Base-by-base conservation (phyloP, 1,140 invertebrate genomes). In the Hyposmocoma kahamanoa region DNA sequence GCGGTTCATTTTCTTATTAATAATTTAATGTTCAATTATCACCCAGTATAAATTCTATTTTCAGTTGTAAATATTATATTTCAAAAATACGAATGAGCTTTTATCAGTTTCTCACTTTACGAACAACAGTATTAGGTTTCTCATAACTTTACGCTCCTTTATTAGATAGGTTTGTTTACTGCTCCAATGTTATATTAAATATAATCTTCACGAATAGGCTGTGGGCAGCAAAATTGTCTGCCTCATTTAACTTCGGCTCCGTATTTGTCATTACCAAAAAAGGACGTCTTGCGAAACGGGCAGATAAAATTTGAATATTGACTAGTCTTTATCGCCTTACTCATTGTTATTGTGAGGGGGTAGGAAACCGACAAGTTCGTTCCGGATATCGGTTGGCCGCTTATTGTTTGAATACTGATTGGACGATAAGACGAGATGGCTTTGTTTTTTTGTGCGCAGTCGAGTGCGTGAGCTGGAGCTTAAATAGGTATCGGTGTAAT, bases 371-470 rank as follows among this genome's bases (percentile, higher is more conserved):
- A 61, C 56, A 47, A 59, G 43, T 57, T 47, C 50, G 50, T 60
- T 62, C 55, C 62, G 53, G 55, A 52, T 56, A 55, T 59, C 48
- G 48, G 44, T 26, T 24, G 24, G 42, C 24, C 42, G 44, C 38
- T 49, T 61, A 56, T 62, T 67, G 59, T 63, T 59, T 63, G 59
- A 67, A 72, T 63, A 63, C 57, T 56, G 52, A 63, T 71, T 63
- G 53, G 55, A 41, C 39, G 42, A 45, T 39, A 39, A 52, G 32
- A 36, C 18, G 32, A 26, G 15, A 1, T 42, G 6, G 15, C 10
- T 20, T 38, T 51, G 50, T 42, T 49, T 42, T 34, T 42, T 42
- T 19, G 11, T 17, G 8, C 10, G 13, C 8, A 21, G 21, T 39
- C 28, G 10, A 5, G 32, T 34, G 22, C 32, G 50, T 46, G 42